Base-by-base conservation (phyloP, 2,113 vertebrate genomes). In the Oryzias curvinotus region DNA sequence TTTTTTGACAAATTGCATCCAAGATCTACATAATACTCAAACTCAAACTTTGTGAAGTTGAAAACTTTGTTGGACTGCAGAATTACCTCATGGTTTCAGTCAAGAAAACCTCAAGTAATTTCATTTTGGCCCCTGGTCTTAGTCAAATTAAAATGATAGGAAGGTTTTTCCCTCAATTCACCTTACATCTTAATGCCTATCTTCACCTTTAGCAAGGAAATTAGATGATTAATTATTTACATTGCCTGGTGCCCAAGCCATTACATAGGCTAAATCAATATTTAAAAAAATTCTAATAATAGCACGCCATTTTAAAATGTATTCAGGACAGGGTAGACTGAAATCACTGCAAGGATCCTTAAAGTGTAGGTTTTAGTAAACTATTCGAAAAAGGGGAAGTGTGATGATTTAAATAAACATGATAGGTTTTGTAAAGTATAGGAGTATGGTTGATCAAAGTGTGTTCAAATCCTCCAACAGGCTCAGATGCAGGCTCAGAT, bases 161-260 rank as follows among this genome's bases (percentile, higher is more conserved):
- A 56, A 62, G 7, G 28, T 15, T 61, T 28, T 68, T 13, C 28
- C 36, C 44, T 70, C 50, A 47, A 18, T 15, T 4, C 14, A 58
- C 54, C 36, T 45, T 57, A 75, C 36, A 67, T 63, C 57, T 55
- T 41, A 55, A 46, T 41, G 62, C 74, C 69, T 15, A 59, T 50
- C 78, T 79, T 83, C 76, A 84, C 71, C 55, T 68, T 80, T 58
- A 52, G 62, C 52, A 60, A 14, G 62, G 80, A 81, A 84, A 87
- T 84, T 1, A 80, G 69, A n/a, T 62, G 28, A 67, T 87, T 65
- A 83, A 87, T 83, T 73, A 75, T 89, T 83, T n/a, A 87, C 12
- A 50, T 55, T 12, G 44, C 28, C 47, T 52, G 49, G 7, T 59
- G 26, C 67, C 76, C 15, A 57, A 63, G 48, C 56, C 54, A 76